Percentiles rank a stretch among this genome's conserved stretches.
Conservation (phyloP, 53 echinoderm and acorn worm genomes). For the Astropecten irregularis region DNA sequence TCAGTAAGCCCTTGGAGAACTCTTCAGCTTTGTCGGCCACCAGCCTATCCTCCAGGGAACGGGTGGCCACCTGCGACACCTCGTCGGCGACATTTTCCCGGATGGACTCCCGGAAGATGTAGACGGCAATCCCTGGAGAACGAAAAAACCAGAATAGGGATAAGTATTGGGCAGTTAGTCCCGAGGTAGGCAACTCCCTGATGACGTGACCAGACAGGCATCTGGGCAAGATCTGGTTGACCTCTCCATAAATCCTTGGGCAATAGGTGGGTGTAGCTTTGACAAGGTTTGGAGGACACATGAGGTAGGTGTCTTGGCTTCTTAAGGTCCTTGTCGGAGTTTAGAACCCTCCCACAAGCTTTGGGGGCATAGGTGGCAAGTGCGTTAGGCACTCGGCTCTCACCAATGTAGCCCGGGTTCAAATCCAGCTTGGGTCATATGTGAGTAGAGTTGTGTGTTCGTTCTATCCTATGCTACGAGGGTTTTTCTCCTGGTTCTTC, state of each 20-base stretch:
- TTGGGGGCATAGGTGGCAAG: no score
- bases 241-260: background rate
- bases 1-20: slow-evolving; percentile 79
- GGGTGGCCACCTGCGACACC: slow-evolving; percentile 82
- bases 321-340: no score
- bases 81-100: slow-evolving; percentile 83
- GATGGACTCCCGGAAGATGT: slow-evolving; percentile 77
- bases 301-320: background rate
- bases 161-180: no score
- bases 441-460: no score
- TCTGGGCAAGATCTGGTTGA: background rate
- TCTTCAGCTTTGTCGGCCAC: slow-evolving; percentile 78
- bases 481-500: no score
- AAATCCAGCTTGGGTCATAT: no score
- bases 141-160: background rate
- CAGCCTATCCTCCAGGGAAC: slow-evolving; percentile 79
- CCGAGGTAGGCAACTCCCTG: background rate
- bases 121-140: slow-evolving; percentile 65
- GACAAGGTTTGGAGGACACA: background rate
- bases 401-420: no score
- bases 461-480: no score
- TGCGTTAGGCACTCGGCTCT: no score
- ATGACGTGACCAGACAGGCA: background rate
- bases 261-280: background rate
- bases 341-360: no score